Evolutionary conservation across 2,888 invertebrate genomes (phyloP), one percentile per base, ranked within the genome.

Genomic region (Troglohyphantes excavatus): DNA sequence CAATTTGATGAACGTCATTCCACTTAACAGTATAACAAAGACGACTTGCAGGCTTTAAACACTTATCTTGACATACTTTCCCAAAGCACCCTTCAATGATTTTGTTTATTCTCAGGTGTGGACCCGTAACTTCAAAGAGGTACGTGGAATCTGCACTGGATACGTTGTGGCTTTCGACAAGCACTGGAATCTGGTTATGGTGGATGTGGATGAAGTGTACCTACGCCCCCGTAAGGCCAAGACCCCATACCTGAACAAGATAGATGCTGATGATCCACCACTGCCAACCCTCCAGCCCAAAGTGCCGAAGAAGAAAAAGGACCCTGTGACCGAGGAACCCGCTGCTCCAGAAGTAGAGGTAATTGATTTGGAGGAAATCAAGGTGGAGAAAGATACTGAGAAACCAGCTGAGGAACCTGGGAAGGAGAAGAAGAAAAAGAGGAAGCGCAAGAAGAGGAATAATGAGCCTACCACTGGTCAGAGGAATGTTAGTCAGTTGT

Each of bases 101-200:
- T 39, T 39, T 39, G 33, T 33, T 33, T 33, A 33, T 39, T 85
- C 39, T 11, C 33, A 97, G 96, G 95, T 97, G 65, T 95, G 95
- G 92, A 96, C 97, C 0, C 95, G 98, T 81, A 95, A 95, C 92
- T 95, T 95, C 27, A 94, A 94, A 53, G 95, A 96, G 13, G 94
- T 98, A 27, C 94, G 98, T 83, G 98, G 98, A 2, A 95, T 95
- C 90, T 95, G 97, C 90, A 95, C 95, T 90, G 99, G 97, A 0
- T 96, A 95, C 92, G 94, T 98, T 29, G 95, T 96, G 21, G 97
- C 97, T 2, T 99, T 97, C 93, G 99, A 99, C 94, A 98, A 97
- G 93, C 97, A 98, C 93, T 98, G 97, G 96, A 99, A 99, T 94
- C 3, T 78, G 1, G 0, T 65, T 3, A 17, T 78, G 19, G 7